Base-by-base conservation (phyloP, 1,140 invertebrate species). In the Eulimnadia texana region DNA sequence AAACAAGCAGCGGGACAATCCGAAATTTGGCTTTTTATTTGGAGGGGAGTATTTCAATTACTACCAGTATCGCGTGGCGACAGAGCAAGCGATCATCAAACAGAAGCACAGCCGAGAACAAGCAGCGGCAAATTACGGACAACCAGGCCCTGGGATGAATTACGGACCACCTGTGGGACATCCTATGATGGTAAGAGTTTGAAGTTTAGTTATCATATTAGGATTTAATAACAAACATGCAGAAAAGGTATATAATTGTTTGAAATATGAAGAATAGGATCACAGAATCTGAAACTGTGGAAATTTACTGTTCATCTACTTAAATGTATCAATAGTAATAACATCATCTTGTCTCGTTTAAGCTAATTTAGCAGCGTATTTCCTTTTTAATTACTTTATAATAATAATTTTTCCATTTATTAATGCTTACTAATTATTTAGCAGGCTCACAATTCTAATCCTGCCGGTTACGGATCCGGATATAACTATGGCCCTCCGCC, bases 1-100 rank as follows among this genome's bases (percentile, higher is more conserved):
- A 78, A 90, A 90, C 69, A 97, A 98, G 76, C 93, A 98, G 74
- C 88, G 92, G 73, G 90, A 93, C 69, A 98, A 98, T 75, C 90
- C 92, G 13, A 93, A 93, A 71, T 98, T 98, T 77, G 82, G 85
- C 65, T 98, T 98, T 76, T 78, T 99, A 33, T 98, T 94, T 78
- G 93, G 93, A 66, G 94, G 94, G 53, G 91, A 95, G 70, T 85
- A 84, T 75, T 93, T 86, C 76, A 89, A 88, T 73, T 98, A 98
- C 75, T 98, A 99, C 76, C 90, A 94, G 71, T 97, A 90, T 72
- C 89, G 93, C 82, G 92, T 97, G 61, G 86, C 84, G 50, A 84
- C 85, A 55, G 88, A 91, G 73, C 88, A 90, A 84, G 84, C 84
- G 72, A 85, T 57, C n/a, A 13, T 28, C 2, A 57, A 57, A 11